These are phyloP conservation scores for Pemphredon lugubris DNA, from an alignment of 2,888 invertebrate species.

Conservation along the genomic window DNA sequence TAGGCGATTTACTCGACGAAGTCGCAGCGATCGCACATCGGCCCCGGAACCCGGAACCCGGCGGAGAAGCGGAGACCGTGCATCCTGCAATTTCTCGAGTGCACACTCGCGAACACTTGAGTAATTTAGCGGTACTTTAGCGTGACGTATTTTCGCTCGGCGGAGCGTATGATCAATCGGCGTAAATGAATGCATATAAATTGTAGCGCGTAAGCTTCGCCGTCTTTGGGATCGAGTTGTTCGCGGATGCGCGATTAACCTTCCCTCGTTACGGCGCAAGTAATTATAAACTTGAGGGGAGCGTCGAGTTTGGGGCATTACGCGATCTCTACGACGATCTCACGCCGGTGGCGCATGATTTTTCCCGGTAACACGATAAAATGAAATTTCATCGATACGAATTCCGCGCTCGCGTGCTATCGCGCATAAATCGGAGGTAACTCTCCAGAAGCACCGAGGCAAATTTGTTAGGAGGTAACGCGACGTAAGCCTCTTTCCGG, in stretches of 20 bases:
- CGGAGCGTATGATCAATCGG: slow-evolving; percentile 65
- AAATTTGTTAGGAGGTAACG: slow-evolving; percentile 22
- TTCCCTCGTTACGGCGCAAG: neutral
- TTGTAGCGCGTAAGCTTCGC: slow-evolving; percentile 46
- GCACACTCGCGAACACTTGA: slow-evolving; percentile 64
- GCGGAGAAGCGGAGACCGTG: slow-evolving; percentile 47
- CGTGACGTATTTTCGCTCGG: slow-evolving; percentile 66
- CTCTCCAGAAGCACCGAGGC: slow-evolving; percentile 38
- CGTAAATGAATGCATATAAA: slow-evolving; percentile 62
- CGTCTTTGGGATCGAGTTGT: slow-evolving; percentile 48
- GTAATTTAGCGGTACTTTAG: slow-evolving; percentile 67
- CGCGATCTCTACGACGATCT: neutral
- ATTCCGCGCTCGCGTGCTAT: neutral
- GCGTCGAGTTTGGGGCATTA: neutral
- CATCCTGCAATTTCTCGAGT: slow-evolving; percentile 67
- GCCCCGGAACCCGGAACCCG: slow-evolving; percentile 11
- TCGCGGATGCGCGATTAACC: slow-evolving; percentile 44
- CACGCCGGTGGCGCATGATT: too few relatives aligned
- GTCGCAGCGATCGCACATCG: slow-evolving; percentile 27
- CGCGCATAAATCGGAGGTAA: slow-evolving; percentile 38
- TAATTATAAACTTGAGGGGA: slow-evolving; percentile 1
- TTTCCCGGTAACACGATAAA: neutral
- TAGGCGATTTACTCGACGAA: neutral
- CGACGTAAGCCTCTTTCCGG: slow-evolving; percentile 46
- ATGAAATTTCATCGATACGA: slow-evolving; percentile 11